Percentiles rank a stretch among this genome's conserved stretches.
Conservation (phyloP, 2,113 vertebrate genomes). For the Octodon degus region DNA sequence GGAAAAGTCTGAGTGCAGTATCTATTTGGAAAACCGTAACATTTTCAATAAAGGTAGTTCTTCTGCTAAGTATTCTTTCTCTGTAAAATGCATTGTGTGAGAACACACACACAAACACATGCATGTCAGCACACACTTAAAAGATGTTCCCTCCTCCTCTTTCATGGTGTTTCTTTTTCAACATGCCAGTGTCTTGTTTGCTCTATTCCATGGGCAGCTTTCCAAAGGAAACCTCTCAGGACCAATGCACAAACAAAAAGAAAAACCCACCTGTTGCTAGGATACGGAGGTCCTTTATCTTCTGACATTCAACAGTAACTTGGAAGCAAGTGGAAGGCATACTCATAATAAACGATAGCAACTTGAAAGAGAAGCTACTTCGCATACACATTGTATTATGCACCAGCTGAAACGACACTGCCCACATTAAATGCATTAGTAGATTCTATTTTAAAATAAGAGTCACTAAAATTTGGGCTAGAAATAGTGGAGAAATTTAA, state of each 20-base stretch:
- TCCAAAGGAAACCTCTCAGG: slow-evolving; percentile 35
- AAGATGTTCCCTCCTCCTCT: background rate
- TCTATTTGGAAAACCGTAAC: background rate
- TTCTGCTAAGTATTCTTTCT: background rate
- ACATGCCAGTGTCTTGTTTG: background rate
- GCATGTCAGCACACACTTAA: background rate
- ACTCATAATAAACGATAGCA: background rate
- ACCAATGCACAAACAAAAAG: background rate
- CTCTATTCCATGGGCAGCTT: background rate
- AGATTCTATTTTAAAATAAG: background rate
- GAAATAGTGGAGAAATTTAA: slow-evolving; percentile 52
- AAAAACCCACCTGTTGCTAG: slow-evolving; percentile 54
- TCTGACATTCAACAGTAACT: slow-evolving; percentile 50
- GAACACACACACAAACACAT: background rate
- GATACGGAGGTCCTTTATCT: slow-evolving; percentile 56
- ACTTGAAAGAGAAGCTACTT: slow-evolving; percentile 28
- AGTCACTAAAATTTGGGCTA: slow-evolving; percentile 47
- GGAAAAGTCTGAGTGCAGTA: background rate
- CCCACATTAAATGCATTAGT: background rate
- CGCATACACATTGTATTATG: background rate
- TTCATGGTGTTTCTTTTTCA: background rate
- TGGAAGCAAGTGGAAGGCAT: slow-evolving; percentile 20
- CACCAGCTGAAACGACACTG: background rate
- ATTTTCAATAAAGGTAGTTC: background rate
- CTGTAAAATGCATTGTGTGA: background rate